A percentile compares a stretch with the other conserved stretches of the same genome.
phyloP scores from a whole-genome alignment of 2,113 vertebrate genomes.

The Ptychochromis oligacanthus region DNA sequence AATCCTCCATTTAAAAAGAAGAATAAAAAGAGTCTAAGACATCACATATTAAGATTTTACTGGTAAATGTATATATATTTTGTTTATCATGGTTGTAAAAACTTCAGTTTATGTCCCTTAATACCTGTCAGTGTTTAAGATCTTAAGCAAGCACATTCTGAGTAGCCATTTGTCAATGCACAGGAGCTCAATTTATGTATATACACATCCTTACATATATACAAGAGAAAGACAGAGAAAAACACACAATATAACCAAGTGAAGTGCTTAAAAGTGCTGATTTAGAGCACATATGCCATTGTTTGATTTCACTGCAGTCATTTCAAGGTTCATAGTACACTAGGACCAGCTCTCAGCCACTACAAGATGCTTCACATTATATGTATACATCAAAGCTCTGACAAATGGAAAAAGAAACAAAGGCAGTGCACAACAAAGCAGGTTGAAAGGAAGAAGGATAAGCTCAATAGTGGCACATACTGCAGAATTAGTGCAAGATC shows the following conservation, averaged over 20 bases:
- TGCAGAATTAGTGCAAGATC: not conserved
- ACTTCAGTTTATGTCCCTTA: not conserved
- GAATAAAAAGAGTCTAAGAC: not conserved
- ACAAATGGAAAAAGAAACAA: not conserved
- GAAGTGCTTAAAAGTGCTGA: not conserved
- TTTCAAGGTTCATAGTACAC: not conserved
- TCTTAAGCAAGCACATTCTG: not conserved
- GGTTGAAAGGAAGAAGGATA: not conserved
- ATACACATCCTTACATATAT: not conserved
- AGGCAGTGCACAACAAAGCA: not conserved
- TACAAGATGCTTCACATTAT: not conserved
- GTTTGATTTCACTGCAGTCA: fast-evolving
- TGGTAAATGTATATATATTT: not conserved
- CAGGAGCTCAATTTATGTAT: not conserved
- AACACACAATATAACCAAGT: not conserved
- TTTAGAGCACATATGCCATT: fast-evolving
- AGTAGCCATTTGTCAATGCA: not conserved
- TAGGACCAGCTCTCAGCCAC: no score
- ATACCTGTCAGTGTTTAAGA: not conserved
- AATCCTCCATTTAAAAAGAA: not conserved
- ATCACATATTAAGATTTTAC: not conserved
- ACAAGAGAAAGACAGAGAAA: not conserved
- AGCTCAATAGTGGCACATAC: not conserved
- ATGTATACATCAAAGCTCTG: no score
- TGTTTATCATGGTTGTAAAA: not conserved